Evolutionary conservation across 2,113 vertebrate species (phyloP), one percentile per base, ranked within the genome.

Genomic region (Oryzias javanicus): DNA sequence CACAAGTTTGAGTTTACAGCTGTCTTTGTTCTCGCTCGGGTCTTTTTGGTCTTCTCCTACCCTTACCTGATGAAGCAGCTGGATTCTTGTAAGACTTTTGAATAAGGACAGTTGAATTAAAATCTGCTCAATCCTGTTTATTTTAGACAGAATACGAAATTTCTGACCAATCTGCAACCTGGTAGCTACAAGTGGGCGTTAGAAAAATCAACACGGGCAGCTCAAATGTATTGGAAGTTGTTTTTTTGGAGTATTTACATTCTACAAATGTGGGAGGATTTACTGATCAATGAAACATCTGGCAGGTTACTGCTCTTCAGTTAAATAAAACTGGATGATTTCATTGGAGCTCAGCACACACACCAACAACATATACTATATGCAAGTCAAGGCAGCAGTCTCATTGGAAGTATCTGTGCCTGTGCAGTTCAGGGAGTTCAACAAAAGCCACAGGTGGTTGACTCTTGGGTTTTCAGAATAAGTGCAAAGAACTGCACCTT

Each of bases 401-500:
- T 76, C 74, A 78, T 14, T 66, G 81, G 64, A 88, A 83, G 80
- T 72, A 81, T 84, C 81, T 81, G 78, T 83, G 86, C 86, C 83
- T 59, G 62, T 85, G 76, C 78, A 81, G 72, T 84, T 76, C 59
- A n/a, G 66, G 70, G 49, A 25, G 46, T 62, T 35, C 8, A 42
- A 58, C 56, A 51, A 49, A 67, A 44, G 68, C 74, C 79, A 83
- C 75, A 70, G 72, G 19, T 56, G 66, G 41, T 72, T 71, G 73
- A 73, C 63, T 71, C 49, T 78, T 46, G 63, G 80, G 55, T 67
- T 67, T 35, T 83, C 60, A 71, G 48, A 87, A 70, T 72, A 83
- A 84, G 85, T 80, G 79, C 80, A 79, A 81, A 76, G 66, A 83
- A 80, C 74, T 86, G 73, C 80, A 98, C 96, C 95, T 98, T 98